These are phyloP conservation scores for Trinorchestia longiramus DNA, from an alignment of 1,140 invertebrate species.

Conservation along the genomic window DNA sequence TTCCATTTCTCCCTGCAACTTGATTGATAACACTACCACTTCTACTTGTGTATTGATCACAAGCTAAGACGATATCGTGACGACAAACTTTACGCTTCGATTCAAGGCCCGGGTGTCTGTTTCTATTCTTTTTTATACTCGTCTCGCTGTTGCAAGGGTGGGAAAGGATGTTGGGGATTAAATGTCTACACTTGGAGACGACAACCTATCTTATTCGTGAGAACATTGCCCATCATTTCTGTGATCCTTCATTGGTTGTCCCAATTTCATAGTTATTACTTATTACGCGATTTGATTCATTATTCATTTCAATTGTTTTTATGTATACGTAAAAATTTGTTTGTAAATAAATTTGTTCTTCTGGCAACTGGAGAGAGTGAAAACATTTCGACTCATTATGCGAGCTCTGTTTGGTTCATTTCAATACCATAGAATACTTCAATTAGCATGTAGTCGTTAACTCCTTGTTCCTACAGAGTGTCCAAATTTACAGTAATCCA, in stretches of 20 bases:
- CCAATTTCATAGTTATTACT: too few species aligned
- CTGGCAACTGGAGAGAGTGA: background rate
- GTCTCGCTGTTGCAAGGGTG: slow-evolving; percentile 41
- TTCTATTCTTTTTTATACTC: background rate
- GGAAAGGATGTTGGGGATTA: slow-evolving; percentile 44
- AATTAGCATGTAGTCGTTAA: background rate
- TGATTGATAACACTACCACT: background rate
- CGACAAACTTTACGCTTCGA: background rate
- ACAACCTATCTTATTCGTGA: background rate
- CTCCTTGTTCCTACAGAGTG: background rate
- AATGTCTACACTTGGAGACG: background rate
- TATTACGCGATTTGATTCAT: background rate
- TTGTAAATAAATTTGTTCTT: background rate
- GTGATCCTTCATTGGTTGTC: background rate
- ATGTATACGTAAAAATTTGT: background rate
- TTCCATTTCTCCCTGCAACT: background rate
- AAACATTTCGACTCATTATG: background rate
- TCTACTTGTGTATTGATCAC: background rate
- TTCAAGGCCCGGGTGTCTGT: background rate
- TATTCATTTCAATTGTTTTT: background rate
- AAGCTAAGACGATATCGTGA: background rate
- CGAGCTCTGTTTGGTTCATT: background rate
- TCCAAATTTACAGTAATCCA: background rate
- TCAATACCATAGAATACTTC: background rate
- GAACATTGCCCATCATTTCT: background rate